Evolutionary conservation across 1,140 invertebrate species (phyloP).

Genomic region (Cataglyphis hispanica): DNA sequence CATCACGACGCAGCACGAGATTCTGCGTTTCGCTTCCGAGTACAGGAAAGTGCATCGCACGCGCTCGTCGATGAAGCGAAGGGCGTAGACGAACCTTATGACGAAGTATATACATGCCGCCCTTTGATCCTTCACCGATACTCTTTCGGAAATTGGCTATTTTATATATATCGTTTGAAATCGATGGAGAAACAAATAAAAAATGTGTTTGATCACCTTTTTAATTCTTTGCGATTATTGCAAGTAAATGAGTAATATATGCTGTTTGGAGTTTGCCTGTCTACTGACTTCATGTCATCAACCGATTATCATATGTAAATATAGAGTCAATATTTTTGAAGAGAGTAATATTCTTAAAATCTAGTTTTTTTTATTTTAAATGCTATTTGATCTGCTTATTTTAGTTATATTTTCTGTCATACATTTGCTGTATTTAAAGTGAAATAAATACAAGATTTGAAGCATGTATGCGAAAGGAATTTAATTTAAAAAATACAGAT

Average conservation of each 20-base stretch:
- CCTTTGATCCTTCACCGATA: not conserved
- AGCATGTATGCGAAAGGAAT: not conserved
- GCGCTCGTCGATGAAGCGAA: conserved; percentile 20
- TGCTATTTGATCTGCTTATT: not conserved
- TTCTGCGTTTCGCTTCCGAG: not conserved
- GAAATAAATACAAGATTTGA: too few relatives aligned
- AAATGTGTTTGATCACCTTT: not conserved
- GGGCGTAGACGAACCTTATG: conserved; percentile 50
- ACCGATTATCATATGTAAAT: not conserved
- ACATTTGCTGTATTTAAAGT: not conserved
- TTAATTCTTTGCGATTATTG: not conserved
- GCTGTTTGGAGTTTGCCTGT: not conserved
- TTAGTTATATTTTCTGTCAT: too few relatives aligned
- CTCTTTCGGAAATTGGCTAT: not conserved
- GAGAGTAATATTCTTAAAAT: too few relatives aligned
- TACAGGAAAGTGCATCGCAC: not conserved
- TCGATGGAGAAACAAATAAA: not conserved
- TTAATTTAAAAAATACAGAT: too few relatives aligned
- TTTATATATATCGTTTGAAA: not conserved
- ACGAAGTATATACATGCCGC: not conserved
- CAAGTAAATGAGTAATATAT: not conserved
- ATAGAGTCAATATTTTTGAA: conserved; percentile 1
- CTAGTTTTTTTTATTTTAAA: not conserved
- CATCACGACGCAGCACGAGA: not conserved
- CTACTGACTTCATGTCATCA: not conserved